Conservation (phyloP, 2,797 vertebrate species). For the Bufotes viridis region DNA sequence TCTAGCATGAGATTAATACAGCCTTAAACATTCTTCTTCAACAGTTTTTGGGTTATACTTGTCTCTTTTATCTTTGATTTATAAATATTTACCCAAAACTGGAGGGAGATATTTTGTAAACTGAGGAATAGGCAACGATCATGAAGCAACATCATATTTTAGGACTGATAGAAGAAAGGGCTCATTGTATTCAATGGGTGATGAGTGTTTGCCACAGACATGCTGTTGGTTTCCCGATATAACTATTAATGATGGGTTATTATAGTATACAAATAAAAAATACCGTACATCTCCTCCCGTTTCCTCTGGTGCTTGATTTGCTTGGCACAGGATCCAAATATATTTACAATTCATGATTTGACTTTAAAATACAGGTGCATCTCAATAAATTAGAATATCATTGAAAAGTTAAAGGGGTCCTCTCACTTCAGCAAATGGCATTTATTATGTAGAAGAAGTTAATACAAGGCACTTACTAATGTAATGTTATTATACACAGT, state of each 20-base stretch:
- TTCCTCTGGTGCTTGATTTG: neutral
- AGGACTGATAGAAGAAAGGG: neutral
- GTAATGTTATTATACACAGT: too few species aligned
- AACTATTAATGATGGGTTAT: neutral
- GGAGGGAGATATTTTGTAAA: constrained; percentile 25
- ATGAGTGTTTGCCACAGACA: too few species aligned
- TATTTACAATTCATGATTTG: too few species aligned
- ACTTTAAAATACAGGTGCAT: too few species aligned
- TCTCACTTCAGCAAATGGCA: too few species aligned
- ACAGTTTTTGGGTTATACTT: neutral
- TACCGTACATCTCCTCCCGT: neutral
- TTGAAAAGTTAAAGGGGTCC: too few species aligned
- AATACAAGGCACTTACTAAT: too few species aligned
- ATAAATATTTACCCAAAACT: constrained; percentile 32
- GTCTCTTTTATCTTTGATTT: neutral
- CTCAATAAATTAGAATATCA: too few species aligned
- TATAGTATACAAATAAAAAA: neutral
- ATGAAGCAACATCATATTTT: neutral
- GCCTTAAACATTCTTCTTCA: neutral
- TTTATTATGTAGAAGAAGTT: too few species aligned
- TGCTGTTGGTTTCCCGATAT: neutral
- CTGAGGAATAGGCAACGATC: neutral
- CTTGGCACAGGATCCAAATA: neutral
- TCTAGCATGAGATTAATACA: neutral
- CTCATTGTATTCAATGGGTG: neutral